Percentiles rank a stretch among this genome's conserved stretches.
These are phyloP conservation scores for Gobiocypris rarus DNA, from an alignment of 2,113 vertebrate genomes.

Conservation along the genomic window DNA sequence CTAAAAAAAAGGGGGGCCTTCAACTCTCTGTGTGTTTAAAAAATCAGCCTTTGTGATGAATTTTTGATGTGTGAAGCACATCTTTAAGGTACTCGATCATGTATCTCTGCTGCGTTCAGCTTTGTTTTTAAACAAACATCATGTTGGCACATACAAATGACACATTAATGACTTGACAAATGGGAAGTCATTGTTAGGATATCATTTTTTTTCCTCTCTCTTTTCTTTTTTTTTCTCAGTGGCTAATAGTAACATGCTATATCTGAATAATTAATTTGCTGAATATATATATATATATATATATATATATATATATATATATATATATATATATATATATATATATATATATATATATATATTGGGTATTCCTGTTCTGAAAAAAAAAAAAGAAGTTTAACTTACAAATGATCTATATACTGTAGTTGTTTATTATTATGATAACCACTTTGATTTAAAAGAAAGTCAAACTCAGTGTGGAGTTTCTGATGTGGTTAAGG, in stretches of 20 bases:
- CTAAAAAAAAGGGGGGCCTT: not conserved
- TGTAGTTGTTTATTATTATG: not conserved
- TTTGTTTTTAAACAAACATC: constrained; percentile 17
- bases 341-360: no score
- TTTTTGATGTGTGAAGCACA: constrained; percentile 40
- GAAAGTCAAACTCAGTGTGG: not conserved
- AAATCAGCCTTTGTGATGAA: constrained; percentile 38
- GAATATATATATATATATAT: no score
- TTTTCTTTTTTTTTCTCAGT: not conserved
- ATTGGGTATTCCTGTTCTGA: not conserved
- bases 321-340: no score
- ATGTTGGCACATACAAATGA: constrained; percentile 22
- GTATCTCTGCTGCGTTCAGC: not conserved
- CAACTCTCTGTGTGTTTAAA: constrained; percentile 37
- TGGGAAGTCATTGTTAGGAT: constrained; percentile 9
- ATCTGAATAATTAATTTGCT: not conserved
- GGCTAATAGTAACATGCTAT: not conserved
- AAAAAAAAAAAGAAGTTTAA: not conserved
- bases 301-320: no score
- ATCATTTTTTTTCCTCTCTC: not conserved
- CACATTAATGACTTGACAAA: constrained; percentile 17
- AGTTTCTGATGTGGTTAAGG: not conserved
- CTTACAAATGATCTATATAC: not conserved
- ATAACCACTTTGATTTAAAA: not conserved
- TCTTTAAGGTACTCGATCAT: constrained; percentile 16